These are phyloP conservation scores for Progne subis DNA, from an alignment of 2,113 vertebrate genomes.

Conservation along the genomic window DNA sequence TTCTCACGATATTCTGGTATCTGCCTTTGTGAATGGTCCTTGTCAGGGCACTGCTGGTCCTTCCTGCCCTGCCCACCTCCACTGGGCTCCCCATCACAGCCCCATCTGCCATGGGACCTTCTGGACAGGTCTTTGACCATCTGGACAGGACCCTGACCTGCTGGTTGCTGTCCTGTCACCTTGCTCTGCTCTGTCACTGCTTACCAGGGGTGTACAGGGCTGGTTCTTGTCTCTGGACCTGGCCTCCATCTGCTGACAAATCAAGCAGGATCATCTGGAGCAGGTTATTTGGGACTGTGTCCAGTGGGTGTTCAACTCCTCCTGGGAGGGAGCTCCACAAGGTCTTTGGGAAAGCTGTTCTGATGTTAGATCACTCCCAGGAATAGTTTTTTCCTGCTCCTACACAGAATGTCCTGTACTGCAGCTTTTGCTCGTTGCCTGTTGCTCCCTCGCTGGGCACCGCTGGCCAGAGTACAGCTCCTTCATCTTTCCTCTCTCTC, in stretches of 20 bases:
- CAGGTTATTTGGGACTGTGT: not conserved
- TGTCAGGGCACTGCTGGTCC: not conserved
- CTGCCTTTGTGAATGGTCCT: not conserved
- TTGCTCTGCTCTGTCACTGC: fast-evolving
- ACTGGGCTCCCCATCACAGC: not conserved
- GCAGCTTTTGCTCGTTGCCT: not conserved
- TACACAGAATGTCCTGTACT: not conserved
- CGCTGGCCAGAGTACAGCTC: not conserved
- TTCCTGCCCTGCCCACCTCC: not conserved
- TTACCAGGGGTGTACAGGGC: not conserved
- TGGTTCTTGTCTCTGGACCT: not conserved
- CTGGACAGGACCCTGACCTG: not conserved
- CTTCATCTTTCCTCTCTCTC: not conserved
- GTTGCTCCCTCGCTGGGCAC: not conserved
- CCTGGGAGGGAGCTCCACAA: not conserved
- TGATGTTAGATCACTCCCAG: not conserved
- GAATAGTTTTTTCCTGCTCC: not conserved
- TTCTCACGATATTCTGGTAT: fast-evolving
- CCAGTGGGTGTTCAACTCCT: not conserved
- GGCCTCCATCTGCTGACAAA: not conserved
- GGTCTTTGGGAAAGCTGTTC: not conserved
- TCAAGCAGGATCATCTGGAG: not conserved
- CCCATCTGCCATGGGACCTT: not conserved
- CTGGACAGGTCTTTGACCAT: too few relatives aligned
- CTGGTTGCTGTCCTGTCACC: not conserved